Conservation (phyloP, 1,140 invertebrate species). For the Asobara japonica region DNA sequence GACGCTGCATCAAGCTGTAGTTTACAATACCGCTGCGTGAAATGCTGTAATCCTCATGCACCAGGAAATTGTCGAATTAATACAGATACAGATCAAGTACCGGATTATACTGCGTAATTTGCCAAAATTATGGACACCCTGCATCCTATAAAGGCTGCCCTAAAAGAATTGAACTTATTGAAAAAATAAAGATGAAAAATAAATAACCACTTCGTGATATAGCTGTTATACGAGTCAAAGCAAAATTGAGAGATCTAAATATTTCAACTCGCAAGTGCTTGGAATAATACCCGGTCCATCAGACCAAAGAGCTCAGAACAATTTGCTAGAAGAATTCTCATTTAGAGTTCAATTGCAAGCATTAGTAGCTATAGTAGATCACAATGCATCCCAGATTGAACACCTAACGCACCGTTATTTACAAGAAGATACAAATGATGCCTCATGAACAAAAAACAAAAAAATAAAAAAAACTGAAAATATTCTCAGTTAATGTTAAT, state of each 20-base stretch:
- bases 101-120: conserved; percentile 18
- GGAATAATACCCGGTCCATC: neutral
- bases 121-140: conserved; percentile 14
- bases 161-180: conserved; percentile 2
- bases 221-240: neutral
- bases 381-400: neutral
- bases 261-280: neutral
- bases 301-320: neutral
- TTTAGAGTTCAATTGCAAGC: neutral
- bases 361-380: neutral
- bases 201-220: neutral
- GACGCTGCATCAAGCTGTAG: conserved; percentile 30
- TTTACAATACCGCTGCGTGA: conserved; percentile 31
- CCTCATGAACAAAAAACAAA: too few species aligned
- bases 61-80: conserved; percentile 23
- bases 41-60: conserved; percentile 25
- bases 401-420: neutral
- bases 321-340: neutral
- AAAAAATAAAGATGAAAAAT: neutral
- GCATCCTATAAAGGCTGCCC: conserved; percentile 27
- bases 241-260: neutral
- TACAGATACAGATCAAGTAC: neutral
- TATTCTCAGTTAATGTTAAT: conserved; percentile 29
- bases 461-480: conserved; percentile 10
- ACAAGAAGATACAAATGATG: too few species aligned